Evolutionary conservation across 2,888 invertebrate genomes (phyloP), one percentile per base, ranked within the genome.

Genomic region (Parascotia fuliginaria): DNA sequence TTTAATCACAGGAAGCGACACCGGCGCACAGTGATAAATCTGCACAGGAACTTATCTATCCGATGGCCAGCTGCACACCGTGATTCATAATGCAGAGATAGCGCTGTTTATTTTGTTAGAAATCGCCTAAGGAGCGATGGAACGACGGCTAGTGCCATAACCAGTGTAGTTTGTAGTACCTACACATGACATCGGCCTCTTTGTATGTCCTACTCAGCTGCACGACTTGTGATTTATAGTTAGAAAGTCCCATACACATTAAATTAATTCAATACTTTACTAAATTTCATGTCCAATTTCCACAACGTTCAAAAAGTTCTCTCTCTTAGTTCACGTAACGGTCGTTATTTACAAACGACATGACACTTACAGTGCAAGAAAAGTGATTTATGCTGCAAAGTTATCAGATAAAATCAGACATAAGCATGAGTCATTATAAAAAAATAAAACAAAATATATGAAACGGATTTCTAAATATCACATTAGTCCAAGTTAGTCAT

Each of bases 1-100:
- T 88, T 78, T 85, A 85, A 91, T 90, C 90, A 80, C 91, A 90
- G 91, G 91, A 91, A 90, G 81, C 82, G 73, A 79, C 83, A 77
- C 73, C 65, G 60, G 73, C 65, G 59, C 43, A 49, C 64, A 54
- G 61, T 65, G 70, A 69, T 69, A 69, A 70, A 85, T 84, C 81
- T 82, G 68, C 81, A 68, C 72, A 78, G 88, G 89, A 89, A 89
- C 89, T 85, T 87, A 89, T 89, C 89, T 89, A 87, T 89, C 84
- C 75, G 73, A 70, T 73, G 73, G 73, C 80, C 87, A 83, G 85
- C 70, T 79, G 83, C 83, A 65, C 52, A 65, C 64, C 54, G 78
- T 87, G 87, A 85, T 86, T 85, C 86, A 86, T 84, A 80, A 77
- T 74, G 65, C 62, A 67, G 60, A 70, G 77, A 81, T 79, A 79